Evolutionary conservation across 2,888 invertebrate species (phyloP).

Genomic region (Cephus nigrinus): DNA sequence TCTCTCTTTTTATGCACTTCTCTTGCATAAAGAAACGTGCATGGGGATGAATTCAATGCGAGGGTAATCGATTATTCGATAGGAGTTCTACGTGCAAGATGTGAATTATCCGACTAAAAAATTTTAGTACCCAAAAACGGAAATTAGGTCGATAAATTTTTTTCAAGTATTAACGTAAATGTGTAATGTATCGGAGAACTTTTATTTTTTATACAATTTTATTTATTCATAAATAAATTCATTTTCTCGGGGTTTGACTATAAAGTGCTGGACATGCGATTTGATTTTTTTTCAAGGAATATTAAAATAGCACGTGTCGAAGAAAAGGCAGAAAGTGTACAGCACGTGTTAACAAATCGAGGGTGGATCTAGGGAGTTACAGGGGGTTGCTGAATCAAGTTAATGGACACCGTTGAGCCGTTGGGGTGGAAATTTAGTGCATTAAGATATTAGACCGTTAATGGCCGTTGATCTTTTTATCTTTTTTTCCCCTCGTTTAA

Average conservation of each 20-base stretch:
- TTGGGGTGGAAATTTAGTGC: slow-evolving; percentile 4
- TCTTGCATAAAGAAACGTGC: neutral
- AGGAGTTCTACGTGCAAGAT: neutral
- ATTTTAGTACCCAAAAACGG: neutral
- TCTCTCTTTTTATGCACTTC: neutral
- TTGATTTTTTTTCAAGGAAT: slow-evolving; percentile 22
- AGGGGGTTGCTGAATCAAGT: slow-evolving; percentile 21
- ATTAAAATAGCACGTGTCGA: slow-evolving; percentile 60
- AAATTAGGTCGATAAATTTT: neutral
- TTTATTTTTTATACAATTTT: neutral
- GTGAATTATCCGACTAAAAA: neutral
- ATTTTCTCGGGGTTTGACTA: neutral
- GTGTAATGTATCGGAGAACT: neutral
- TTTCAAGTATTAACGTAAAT: neutral
- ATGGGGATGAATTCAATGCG: neutral
- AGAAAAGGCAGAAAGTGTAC: slow-evolving; percentile 56
- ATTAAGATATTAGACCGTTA: slow-evolving; percentile 4
- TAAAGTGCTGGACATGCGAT: neutral
- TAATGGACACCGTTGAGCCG: slow-evolving; percentile 25
- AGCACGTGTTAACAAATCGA: slow-evolving; percentile 49
- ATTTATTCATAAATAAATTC: neutral
- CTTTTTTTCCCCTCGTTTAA: neutral
- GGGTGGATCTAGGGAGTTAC: neutral
- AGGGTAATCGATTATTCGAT: neutral
- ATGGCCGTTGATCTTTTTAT: neutral